phyloP scores from a whole-genome alignment of 92 coral and sea anemone genomes.

The Siderastrea radians region DNA sequence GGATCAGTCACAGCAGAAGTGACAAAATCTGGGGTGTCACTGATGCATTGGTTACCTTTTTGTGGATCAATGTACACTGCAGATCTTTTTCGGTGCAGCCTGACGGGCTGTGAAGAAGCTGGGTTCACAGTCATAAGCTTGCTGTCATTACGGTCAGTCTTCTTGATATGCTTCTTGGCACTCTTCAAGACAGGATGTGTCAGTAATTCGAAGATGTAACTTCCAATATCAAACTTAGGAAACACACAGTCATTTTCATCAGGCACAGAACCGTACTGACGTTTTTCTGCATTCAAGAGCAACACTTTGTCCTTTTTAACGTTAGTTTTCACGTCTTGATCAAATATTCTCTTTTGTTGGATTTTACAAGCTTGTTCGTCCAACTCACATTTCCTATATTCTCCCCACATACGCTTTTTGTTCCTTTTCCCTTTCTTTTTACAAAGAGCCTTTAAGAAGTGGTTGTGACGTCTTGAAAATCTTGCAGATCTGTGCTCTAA shows the following conservation, averaged over 20 bases:
- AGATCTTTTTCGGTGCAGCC: conserved; percentile 60
- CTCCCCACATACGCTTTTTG: conserved; percentile 55
- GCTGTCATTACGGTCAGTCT: neutral
- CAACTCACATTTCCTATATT: conserved; percentile 28
- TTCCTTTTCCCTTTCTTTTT: conserved; percentile 38
- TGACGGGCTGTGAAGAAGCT: conserved; percentile 46
- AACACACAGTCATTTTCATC: neutral
- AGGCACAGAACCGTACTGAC: neutral
- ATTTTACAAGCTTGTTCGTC: neutral
- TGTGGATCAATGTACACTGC: conserved; percentile 52
- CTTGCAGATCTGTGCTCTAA: neutral
- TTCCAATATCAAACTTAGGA: conserved; percentile 48
- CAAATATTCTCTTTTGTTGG: neutral
- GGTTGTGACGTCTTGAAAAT: neutral
- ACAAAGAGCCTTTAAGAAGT: conserved; percentile 6
- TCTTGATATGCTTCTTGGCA: neutral
- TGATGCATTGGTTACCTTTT: conserved; percentile 3
- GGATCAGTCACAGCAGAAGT: neutral
- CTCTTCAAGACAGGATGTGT: neutral
- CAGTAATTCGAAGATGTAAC: conserved; percentile 28
- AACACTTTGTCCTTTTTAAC: neutral
- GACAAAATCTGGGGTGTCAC: neutral
- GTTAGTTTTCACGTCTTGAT: neutral
- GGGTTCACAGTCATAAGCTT: conserved; percentile 13
- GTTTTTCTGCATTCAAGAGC: neutral